A percentile compares a stretch with the other conserved stretches of the same genome.
Evolutionary conservation across 2,888 invertebrate genomes (phyloP).

Genomic region (Phengaris alcon): DNA sequence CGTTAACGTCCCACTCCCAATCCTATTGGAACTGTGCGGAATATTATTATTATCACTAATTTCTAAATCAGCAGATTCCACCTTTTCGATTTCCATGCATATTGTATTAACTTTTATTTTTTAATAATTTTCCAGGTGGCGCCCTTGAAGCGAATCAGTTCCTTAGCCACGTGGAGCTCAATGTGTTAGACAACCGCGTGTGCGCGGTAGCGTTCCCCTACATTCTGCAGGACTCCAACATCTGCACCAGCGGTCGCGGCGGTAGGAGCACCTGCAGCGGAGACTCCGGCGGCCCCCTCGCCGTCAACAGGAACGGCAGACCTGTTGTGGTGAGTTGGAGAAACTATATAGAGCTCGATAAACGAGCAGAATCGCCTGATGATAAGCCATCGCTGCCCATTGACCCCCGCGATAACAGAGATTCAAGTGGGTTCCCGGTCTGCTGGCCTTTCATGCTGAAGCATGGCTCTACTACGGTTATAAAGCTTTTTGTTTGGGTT

Average conservation of each 20-base stretch:
- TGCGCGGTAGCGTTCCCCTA: slow-evolving; percentile 39
- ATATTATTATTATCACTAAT: too few relatives aligned
- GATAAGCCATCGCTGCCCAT: too few relatives aligned
- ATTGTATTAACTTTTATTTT: neutral
- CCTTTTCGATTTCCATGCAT: too few relatives aligned
- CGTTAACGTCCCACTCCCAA: too few relatives aligned
- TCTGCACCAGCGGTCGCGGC: slow-evolving; percentile 41
- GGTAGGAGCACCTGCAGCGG: slow-evolving; percentile 42
- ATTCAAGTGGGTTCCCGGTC: too few relatives aligned
- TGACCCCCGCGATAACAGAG: too few relatives aligned
- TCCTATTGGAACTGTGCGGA: too few relatives aligned
- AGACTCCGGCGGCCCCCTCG: slow-evolving; percentile 45
- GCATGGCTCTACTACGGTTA: too few relatives aligned
- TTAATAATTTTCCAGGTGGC: slow-evolving; percentile 34
- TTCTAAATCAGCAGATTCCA: too few relatives aligned
- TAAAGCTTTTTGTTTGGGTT: too few relatives aligned
- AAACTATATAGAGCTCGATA: neutral
- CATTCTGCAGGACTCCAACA: slow-evolving; percentile 36
- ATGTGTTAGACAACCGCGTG: slow-evolving; percentile 39
- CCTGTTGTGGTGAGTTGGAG: slow-evolving; percentile 46
- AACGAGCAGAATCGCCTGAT: too few relatives aligned
- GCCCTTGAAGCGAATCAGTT: slow-evolving; percentile 33
- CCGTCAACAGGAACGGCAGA: slow-evolving; percentile 38
- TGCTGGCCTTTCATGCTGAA: too few relatives aligned
- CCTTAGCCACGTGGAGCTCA: slow-evolving; percentile 37